phyloP scores from a whole-genome alignment of 2,797 vertebrate genomes.

The Xenentodon cancila region DNA sequence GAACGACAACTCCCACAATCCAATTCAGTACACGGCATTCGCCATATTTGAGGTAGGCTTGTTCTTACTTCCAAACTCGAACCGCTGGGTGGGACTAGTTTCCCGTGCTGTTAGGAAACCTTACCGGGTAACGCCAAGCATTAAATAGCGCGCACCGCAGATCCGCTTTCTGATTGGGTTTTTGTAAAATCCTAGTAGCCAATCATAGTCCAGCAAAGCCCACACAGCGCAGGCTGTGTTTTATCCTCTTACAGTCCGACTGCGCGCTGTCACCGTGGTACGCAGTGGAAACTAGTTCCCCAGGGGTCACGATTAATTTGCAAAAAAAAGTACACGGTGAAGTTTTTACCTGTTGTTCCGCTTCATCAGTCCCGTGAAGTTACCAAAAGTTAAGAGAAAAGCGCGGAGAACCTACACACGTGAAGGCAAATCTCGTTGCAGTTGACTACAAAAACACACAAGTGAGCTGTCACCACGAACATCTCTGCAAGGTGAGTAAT shows the following conservation, averaged over 20 bases:
- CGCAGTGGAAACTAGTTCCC: constrained; percentile 39
- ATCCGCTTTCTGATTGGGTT: constrained; percentile 48
- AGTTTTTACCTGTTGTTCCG: constrained; percentile 4
- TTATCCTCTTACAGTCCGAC: constrained; percentile 65
- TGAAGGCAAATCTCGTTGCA: constrained; percentile 31
- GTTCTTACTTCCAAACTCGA: accelerated
- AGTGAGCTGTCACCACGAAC: constrained; percentile 50
- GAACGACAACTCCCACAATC: constrained; percentile 52
- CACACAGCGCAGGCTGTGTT: constrained; percentile 41
- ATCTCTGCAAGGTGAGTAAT: constrained; percentile 65
- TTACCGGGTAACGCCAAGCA: neutral
- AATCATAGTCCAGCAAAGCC: constrained; percentile 49
- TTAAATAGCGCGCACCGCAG: neutral
- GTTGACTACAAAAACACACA: constrained; percentile 38
- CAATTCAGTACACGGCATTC: accelerated
- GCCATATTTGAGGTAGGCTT: accelerated
- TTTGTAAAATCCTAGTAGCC: constrained; percentile 45
- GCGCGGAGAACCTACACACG: constrained; percentile 15
- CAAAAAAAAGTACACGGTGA: constrained; percentile 41
- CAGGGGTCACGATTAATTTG: constrained; percentile 40
- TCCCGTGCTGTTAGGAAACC: accelerated
- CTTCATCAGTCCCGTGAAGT: constrained; percentile 36
- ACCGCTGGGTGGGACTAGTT: constrained; percentile 3
- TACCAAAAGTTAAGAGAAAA: constrained; percentile 16
- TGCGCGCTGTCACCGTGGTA: constrained; percentile 31